Evolutionary conservation across 2,797 vertebrate genomes (phyloP), one percentile per base, ranked within the genome.

Genomic region (Crocodylus rhombifer): DNA sequence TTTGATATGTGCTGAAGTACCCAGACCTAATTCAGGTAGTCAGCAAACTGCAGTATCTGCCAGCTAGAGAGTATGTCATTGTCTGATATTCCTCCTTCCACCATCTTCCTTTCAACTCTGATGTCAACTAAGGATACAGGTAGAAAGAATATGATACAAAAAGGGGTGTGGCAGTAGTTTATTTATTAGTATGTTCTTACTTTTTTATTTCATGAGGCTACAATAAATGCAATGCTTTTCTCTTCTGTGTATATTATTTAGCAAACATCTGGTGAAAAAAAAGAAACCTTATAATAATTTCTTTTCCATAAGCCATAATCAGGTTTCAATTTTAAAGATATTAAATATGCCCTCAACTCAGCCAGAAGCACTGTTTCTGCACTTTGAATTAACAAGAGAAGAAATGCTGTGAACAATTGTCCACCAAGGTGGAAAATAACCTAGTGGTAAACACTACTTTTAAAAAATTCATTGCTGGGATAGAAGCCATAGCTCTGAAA

Each of bases 1-100:
- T 79, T 62, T 93, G 91, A 94, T 94, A 93, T 79, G 67, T 81
- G 62, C 26, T 90, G 91, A 89, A 64, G 56, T 92, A 90, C 64
- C 79, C 75, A 91, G 90, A 33, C 20, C 42, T 96, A 96, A 97
- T 96, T 90, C 89, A 95, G 86, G 83, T 61, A 96, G 94, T 92
- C 95, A 97, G 94, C 79, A 92, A 88, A 87, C 81, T 64, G 89
- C 63, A 86, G 58, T 75, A 87, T 92, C 90, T 96, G 84, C 82
- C 95, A 96, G n/a, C 57, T 85, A 61, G 88, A 77, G 71, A 88
- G 83, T 85, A 57, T 88, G 77, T 94, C 84, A 80, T 26, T 82
- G 80, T 61, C 82, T 80, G 30, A 86, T 88, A 81, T 2, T 90
- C 18, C 76, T 0, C 0, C 1, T 0, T 88, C 85, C 64, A 92